Base-by-base conservation (phyloP, 2,888 invertebrate genomes). In the Cerastis rubricosa region DNA sequence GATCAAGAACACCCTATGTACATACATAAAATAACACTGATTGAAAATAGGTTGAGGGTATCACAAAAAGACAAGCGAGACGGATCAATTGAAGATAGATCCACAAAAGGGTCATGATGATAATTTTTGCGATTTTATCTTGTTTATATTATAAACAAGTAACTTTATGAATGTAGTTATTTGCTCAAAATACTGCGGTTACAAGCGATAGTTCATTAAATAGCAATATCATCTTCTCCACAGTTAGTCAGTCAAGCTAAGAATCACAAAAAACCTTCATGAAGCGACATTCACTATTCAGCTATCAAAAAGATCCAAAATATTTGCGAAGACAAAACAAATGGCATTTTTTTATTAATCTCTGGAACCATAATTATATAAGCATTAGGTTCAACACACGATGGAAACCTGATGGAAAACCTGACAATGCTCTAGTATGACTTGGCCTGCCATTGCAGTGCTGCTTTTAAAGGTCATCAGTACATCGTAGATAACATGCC, bases 391-490 rank as follows among this genome's bases (percentile, higher is more conserved):
- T 61, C 66, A 66, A 61, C 43, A 43, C 17, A 61, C 49, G 57
- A 45, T 63, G 74, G 29, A 22, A n/a, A n/a, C 49, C 8, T 67
- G 8, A 66, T 29, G n/a, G 17, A 51, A 17, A 45, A 45, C 19
- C 49, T 75, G 43, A 19, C 25, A 17, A 35, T 29, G n/a, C 29
- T 61, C 66, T 75, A 75, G 22, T n/a, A 51, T 29, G 3, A 12
- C 25, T 51, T 25, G 66, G 14, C 22, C 49, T 4, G 22, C 49
- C 51, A 19, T 51, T 22, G n/a, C 47, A 76, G n/a, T 22, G 14
- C n/a, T 47, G 19, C 11, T 59, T 51, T 17, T 9, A 35, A 61
- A 63, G 17, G 9, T 22, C 2, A 35, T 74, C 8, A 7, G 29
- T 29, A 59, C 29, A 40, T 29, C 9, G 19, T 25, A 51, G 9